Evolutionary conservation across 1,140 invertebrate genomes (phyloP).

Genomic region (Drosophila kikkawai): DNA sequence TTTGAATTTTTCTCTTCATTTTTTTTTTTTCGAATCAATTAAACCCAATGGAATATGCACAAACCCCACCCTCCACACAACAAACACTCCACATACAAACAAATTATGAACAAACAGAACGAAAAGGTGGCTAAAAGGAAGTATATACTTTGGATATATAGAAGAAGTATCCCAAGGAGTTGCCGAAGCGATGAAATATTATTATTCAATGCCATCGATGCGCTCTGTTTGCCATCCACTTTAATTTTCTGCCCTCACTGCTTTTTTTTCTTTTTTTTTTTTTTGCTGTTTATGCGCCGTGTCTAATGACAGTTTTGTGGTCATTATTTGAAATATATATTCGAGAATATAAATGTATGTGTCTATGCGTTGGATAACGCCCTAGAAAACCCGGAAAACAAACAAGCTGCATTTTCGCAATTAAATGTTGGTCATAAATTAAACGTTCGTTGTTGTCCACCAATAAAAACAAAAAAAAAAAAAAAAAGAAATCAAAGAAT

Average conservation of each 20-base stretch:
- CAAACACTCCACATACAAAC: slow-evolving; percentile 29
- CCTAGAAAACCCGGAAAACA: slow-evolving; percentile 31
- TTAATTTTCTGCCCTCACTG: slow-evolving; percentile 24
- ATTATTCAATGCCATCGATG: slow-evolving; percentile 54
- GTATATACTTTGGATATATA: not conserved
- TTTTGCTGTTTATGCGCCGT: slow-evolving; percentile 71
- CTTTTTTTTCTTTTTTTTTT: slow-evolving; percentile 5
- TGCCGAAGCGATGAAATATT: slow-evolving; percentile 35
- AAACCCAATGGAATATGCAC: slow-evolving; percentile 59
- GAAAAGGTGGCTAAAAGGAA: slow-evolving; percentile 4
- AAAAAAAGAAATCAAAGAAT: slow-evolving; percentile 32
- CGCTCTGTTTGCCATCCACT: slow-evolving; percentile 66
- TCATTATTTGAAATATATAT: slow-evolving; percentile 77
- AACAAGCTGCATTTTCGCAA: slow-evolving; percentile 60
- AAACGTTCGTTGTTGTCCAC: slow-evolving; percentile 57
- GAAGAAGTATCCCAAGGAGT: slow-evolving; percentile 23
- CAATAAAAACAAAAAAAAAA: slow-evolving; percentile 33
- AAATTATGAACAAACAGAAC: slow-evolving; percentile 60
- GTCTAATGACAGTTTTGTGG: slow-evolving; percentile 79
- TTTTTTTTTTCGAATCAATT: slow-evolving; percentile 67
- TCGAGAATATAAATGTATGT: slow-evolving; percentile 2
- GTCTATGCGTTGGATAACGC: slow-evolving; percentile 19
- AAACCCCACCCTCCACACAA: slow-evolving; percentile 20
- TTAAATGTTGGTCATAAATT: slow-evolving; percentile 76
- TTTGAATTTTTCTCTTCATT: slow-evolving; percentile 57